Percentiles rank a stretch among this genome's conserved stretches.
Evolutionary conservation across 2,888 invertebrate species (phyloP).

Genomic region (Torymus tubicola): DNA sequence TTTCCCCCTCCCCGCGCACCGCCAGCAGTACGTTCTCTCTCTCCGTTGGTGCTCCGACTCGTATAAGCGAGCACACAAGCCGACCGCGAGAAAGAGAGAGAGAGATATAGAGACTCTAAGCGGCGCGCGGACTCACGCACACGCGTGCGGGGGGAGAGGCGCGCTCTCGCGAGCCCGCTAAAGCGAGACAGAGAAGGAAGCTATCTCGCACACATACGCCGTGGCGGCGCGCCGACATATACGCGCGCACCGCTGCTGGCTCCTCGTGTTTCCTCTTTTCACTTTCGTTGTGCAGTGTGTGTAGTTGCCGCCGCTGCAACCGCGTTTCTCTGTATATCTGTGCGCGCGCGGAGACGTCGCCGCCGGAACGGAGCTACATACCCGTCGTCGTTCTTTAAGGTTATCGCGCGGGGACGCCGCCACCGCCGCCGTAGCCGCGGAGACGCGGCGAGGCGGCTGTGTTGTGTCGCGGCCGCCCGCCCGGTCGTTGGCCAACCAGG

Average conservation of each 20-base stretch:
- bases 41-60: background rate
- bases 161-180: too few species aligned
- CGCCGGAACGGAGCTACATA: slow-evolving; percentile 9
- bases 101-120: background rate
- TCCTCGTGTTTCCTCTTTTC: slow-evolving; percentile 59
- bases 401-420: slow-evolving; percentile 32
- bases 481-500: too few species aligned
- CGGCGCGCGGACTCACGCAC: slow-evolving; percentile 17
- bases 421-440: slow-evolving; percentile 15
- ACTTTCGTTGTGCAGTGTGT: slow-evolving; percentile 47
- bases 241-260: background rate
- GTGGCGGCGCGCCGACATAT: slow-evolving; percentile 20
- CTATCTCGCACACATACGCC: slow-evolving; percentile 23
- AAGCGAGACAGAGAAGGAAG: too few species aligned
- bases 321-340: background rate
- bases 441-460: background rate
- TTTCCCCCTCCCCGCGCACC: slow-evolving; percentile 51
- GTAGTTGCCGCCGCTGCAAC: slow-evolving; percentile 45
- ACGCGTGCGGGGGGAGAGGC: slow-evolving; percentile 17
- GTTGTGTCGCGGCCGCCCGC: too few species aligned
- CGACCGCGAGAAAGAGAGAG: slow-evolving; percentile 1
- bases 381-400: slow-evolving; percentile 55
- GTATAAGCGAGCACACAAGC: slow-evolving; percentile 1
- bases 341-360: slow-evolving; percentile 42
- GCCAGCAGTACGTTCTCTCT: background rate